These are phyloP conservation scores for Xiphophorus birchmanni DNA, from an alignment of 2,797 vertebrate species.

Conservation along the genomic window DNA sequence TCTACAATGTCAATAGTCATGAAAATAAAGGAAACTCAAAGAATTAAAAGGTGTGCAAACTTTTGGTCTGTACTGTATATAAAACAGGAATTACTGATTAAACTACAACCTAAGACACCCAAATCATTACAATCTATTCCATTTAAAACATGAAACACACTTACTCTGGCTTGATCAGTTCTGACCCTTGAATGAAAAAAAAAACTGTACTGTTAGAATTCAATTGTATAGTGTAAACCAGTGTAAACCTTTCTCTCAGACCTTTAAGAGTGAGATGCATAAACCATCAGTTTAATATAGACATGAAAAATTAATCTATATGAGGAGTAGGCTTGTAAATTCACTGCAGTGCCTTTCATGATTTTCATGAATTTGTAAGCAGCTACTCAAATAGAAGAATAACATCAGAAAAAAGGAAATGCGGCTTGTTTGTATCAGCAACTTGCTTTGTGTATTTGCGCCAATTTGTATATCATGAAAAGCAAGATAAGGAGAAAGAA, in stretches of 20 bases:
- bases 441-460: conserved; percentile 22
- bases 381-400: conserved; percentile 28
- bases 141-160: conserved; percentile 5
- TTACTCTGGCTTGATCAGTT: conserved; percentile 5
- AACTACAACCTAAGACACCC: not conserved
- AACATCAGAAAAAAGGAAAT: not conserved
- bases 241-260: conserved; percentile 9
- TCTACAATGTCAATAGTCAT: no score
- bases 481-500: conserved; percentile 44
- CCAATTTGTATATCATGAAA: conserved; percentile 45
- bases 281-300: conserved; percentile 9
- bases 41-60: no score
- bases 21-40: no score
- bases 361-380: conserved; percentile 24
- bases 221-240: no score
- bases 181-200: conserved; percentile 9
- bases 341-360: conserved; percentile 24
- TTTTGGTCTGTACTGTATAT: no score
- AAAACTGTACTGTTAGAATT: no score
- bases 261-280: conserved; percentile 4
- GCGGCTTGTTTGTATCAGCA: conserved; percentile 32
- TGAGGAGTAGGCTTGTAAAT: conserved; percentile 34
- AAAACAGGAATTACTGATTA: not conserved
- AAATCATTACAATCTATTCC: not conserved
- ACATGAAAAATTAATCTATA: conserved; percentile 23